Percentiles rank a stretch among this genome's conserved stretches.
These are phyloP conservation scores for Taxidea taxus DNA, from an alignment of 2,113 vertebrate genomes.

Conservation along the genomic window DNA sequence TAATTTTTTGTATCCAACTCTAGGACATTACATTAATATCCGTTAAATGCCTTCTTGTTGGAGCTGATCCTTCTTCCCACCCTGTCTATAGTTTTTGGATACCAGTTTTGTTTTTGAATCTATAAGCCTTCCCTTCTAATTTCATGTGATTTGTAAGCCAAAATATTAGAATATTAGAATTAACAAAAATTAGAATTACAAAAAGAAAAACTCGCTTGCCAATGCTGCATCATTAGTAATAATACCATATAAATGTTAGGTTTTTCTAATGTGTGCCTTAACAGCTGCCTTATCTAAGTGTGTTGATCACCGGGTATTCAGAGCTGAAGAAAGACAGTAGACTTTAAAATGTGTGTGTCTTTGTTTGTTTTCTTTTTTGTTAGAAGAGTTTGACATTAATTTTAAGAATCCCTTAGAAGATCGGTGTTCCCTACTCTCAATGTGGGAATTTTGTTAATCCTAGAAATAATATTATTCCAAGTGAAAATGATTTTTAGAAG, in stretches of 20 bases:
- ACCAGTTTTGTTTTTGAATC: neutral
- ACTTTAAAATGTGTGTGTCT: neutral
- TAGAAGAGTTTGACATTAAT: neutral
- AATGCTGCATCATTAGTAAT: neutral
- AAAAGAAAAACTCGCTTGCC: neutral
- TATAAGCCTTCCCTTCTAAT: neutral
- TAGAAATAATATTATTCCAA: neutral
- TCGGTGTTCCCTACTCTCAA: neutral
- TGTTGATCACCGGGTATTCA: neutral
- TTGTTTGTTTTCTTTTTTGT: neutral
- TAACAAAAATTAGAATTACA: too few relatives aligned
- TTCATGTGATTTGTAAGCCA: neutral
- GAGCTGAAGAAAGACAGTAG: neutral
- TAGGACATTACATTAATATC: neutral
- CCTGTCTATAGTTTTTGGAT: neutral
- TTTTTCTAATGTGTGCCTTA: neutral
- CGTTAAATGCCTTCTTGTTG: neutral
- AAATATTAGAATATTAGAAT: neutral
- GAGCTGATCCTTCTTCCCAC: neutral
- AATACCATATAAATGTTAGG: neutral
- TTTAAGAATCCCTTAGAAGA: constrained; percentile 2
- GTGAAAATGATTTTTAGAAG: constrained; percentile 13
- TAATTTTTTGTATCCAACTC: neutral
- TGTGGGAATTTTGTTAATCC: neutral
- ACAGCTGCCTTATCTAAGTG: neutral